Evolutionary conservation across 2,113 vertebrate genomes (phyloP).

Genomic region (Falco punctatus): DNA sequence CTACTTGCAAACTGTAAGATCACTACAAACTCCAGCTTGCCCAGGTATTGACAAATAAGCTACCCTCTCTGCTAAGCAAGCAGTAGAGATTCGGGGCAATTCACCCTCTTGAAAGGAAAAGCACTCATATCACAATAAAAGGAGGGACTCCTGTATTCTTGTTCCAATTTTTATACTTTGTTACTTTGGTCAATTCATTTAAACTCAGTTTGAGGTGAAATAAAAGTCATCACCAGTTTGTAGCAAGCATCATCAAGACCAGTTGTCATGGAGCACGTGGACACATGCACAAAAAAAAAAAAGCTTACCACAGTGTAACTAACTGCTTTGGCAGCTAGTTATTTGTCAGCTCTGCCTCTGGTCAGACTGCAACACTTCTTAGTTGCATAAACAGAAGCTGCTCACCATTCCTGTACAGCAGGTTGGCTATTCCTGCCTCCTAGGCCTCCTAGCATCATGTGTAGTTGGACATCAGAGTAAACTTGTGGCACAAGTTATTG

Average conservation of each 20-base stretch:
- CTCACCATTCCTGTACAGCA: slow-evolving; percentile 46
- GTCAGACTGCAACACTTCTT: background rate
- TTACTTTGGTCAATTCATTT: background rate
- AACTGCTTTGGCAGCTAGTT: background rate
- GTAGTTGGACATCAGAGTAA: background rate
- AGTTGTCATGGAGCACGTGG: background rate
- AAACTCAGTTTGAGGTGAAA: background rate
- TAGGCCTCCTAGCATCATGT: background rate
- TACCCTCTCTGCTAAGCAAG: background rate
- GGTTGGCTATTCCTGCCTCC: slow-evolving; percentile 53
- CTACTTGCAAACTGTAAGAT: background rate
- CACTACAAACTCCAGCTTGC: background rate
- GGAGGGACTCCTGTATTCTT: background rate
- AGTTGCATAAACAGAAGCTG: slow-evolving; percentile 21
- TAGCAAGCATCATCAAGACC: background rate
- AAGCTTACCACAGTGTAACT: background rate
- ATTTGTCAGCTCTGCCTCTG: background rate
- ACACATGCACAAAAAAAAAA: background rate
- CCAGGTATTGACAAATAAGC: background rate
- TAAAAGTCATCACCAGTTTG: background rate
- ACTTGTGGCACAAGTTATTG: background rate
- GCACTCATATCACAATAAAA: background rate
- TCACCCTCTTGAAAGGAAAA: background rate
- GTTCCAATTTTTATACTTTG: background rate
- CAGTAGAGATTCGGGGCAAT: background rate